Percentiles rank a stretch among this genome's conserved stretches.
phyloP scores from a whole-genome alignment of 2,888 invertebrate genomes.

The Stegana nigrithorax region DNA sequence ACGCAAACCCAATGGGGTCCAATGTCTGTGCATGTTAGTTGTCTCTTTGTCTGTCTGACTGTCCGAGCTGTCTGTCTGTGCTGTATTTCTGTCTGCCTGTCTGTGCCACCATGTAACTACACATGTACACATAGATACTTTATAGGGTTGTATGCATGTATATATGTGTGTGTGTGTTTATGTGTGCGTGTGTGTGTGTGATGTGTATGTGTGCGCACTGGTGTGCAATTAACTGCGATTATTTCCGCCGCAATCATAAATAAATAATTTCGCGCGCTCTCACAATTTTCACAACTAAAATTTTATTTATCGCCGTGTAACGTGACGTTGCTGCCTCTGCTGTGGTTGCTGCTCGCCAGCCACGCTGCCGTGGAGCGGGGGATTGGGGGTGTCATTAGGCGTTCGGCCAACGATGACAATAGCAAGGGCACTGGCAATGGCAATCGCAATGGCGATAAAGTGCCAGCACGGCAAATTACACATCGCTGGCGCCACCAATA shows the following conservation, averaged over 20 bases:
- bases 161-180: slow-evolving; percentile 20
- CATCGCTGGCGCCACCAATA: slow-evolving; percentile 7
- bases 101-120: slow-evolving; percentile 25
- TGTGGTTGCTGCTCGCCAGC: background rate
- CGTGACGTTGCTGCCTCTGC: background rate
- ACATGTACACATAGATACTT: slow-evolving; percentile 19
- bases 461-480: background rate
- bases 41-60: slow-evolving; percentile 20
- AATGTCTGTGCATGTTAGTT: slow-evolving; percentile 30
- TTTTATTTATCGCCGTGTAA: slow-evolving; percentile 50
- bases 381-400: background rate
- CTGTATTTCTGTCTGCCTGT: slow-evolving; percentile 24
- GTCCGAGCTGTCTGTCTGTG: slow-evolving; percentile 21
- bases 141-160: slow-evolving; percentile 18
- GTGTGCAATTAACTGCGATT: slow-evolving; percentile 65
- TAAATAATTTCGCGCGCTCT: slow-evolving; percentile 62
- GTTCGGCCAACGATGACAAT: background rate
- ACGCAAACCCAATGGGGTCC: slow-evolving; percentile 49
- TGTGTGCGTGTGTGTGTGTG: slow-evolving; percentile 10
- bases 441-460: background rate
- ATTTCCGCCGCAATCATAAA: slow-evolving; percentile 63
- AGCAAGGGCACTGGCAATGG: background rate
- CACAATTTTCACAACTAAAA: slow-evolving; percentile 58
- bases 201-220: slow-evolving; percentile 31
- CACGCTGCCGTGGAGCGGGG: background rate